Evolutionary conservation across 2,888 invertebrate species (phyloP).

Genomic region (Chrysolina oricalcia): DNA sequence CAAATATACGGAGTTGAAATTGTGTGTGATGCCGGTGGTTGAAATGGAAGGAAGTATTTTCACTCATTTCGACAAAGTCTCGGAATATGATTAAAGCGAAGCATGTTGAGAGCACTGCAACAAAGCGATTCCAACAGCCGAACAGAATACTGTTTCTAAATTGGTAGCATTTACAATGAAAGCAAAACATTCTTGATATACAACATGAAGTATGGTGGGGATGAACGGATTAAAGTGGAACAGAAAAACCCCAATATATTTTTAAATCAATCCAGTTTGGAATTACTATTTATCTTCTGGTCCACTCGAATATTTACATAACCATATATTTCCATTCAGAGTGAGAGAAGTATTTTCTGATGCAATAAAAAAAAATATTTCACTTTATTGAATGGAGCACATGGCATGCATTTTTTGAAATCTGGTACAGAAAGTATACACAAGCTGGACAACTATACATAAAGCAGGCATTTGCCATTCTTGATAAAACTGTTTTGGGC

Average conservation of each 20-base stretch:
- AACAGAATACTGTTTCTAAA: not conserved
- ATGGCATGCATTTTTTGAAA: not conserved
- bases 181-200: not conserved
- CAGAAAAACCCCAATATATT: not conserved
- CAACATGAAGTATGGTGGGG: not conserved
- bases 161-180: not conserved
- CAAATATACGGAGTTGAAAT: not conserved
- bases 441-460: not conserved
- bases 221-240: not conserved
- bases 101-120: not conserved
- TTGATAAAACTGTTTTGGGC: no score
- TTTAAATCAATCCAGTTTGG: not conserved
- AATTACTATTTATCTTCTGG: no score
- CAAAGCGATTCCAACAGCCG: not conserved
- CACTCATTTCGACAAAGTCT: not conserved
- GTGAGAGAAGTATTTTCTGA: no score
- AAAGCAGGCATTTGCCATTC: not conserved
- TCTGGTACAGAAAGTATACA: not conserved
- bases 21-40: not conserved
- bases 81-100: not conserved
- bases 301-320: not conserved
- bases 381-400: not conserved
- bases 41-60: constrained; percentile 33
- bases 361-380: not conserved
- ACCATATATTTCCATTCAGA: not conserved